Base-by-base conservation (phyloP, 2,888 invertebrate genomes). In the Lissonota sp. region DNA sequence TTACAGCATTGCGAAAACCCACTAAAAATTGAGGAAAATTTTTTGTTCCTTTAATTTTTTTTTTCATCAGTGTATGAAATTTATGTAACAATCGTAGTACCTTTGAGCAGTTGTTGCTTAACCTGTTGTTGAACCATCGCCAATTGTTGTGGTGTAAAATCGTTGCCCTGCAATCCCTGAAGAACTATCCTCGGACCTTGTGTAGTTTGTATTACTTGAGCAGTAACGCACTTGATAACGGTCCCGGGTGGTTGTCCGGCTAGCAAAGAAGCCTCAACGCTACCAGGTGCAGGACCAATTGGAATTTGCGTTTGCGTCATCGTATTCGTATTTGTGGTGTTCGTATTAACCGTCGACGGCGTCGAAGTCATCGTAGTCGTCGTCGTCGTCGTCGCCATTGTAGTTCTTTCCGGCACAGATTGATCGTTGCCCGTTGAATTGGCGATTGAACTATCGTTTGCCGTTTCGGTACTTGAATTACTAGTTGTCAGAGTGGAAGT, bases 51-150 rank as follows among this genome's bases (percentile, higher is more conserved):
- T n/a, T n/a, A n/a, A n/a, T n/a, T n/a, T n/a, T n/a, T n/a, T n/a
- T n/a, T n/a, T n/a, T 14, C 3, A 16, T 7, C 0, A 46, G 1
- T 51, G 12, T n/a, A 5, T 49, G 7, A 12, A 51, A 49, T 49
- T 10, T 12, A 16, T 4, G 26, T 12, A 37, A 62, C 4, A 60
- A n/a, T 10, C 12, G 14, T 46, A 53, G 12, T 92, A 97, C 97
- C 97, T 95, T 97, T 97, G 67, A 97, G 93, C 69, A 97, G 93
- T 90, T 98, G 97, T 88, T 97, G 97, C 91, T 97, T 97, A 14
- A 98, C 97, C 94, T 98, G 97, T 86, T 97, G 96, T 88, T 98
- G 97, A 0, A 98, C 97, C 78, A 97, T 94, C 4, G 96, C 95
- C 86, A 97, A 92, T 91, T 98, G 97, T 84, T 97, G 96, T 0